Base-by-base conservation (phyloP, 2,113 vertebrate species). In the Panthera leo region DNA sequence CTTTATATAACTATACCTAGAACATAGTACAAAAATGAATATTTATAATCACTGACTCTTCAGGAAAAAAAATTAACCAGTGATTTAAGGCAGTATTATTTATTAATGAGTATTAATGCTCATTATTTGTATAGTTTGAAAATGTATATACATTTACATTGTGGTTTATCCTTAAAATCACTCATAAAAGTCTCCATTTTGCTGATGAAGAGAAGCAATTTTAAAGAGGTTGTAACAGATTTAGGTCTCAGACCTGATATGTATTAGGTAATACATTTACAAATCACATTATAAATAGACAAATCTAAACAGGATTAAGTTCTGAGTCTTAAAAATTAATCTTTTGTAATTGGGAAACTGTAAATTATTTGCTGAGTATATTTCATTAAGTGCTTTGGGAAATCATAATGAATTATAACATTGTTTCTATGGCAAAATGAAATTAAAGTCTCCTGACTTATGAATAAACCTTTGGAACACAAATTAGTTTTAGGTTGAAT, bases 331-430 rank as follows among this genome's bases (percentile, higher is more conserved):
- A 85, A 89, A 82, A 45, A 71, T 71, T 95, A 70, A 63, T 58
- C 9, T n/a, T 92, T 29, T 85, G 31, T 15, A 73, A 39, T 11
- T 94, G 45, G 65, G 19, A 80, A 80, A 55, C 12, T 87, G 12
- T 31, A 82, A 82, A 34, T 94, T 65, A 51, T 88, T 92, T 95
- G 34, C 83, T 71, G 9, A 45, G 23, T 89, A 36, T 21, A 19
- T 92, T 76, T 78, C 95, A 76, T 84, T 53, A 78, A 84, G 39
- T 51, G 42, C 42, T 93, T 90, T 90, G 71, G 29, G 53, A 94
- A 89, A 85, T 84, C 19, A 29, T 85, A 79, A 45, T 85, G n/a
- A 96, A 84, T 89, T 68, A 73, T 21, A 71, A 95, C 51, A 36
- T 84, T 61, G 14, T 68, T 89, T 68, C 29, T 92, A 51, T 89